Conservation (phyloP, 2,113 vertebrate genomes). For the Archocentrus centrarchus region DNA sequence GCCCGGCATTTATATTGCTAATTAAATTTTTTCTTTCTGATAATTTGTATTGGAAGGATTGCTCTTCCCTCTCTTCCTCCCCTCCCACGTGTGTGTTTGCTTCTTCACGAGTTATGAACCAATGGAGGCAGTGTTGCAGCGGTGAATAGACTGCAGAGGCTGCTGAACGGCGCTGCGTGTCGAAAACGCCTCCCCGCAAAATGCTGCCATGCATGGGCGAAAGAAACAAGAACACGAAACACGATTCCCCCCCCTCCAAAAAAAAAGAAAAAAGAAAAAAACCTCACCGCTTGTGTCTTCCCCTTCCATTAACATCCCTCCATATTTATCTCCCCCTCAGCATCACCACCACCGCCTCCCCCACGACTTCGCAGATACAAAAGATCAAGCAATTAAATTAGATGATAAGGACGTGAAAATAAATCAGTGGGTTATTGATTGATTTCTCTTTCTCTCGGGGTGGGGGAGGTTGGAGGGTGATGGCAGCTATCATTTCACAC, state of each 20-base stretch:
- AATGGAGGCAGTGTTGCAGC: constrained; percentile 56
- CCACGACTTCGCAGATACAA: constrained; percentile 56
- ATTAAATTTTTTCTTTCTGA: constrained; percentile 91
- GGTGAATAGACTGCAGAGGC: constrained; percentile 41
- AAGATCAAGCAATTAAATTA: constrained; percentile 75
- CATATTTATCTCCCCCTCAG: constrained; percentile 50
- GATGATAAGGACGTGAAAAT: constrained; percentile 75
- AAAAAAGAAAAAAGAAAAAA: constrained; percentile 32
- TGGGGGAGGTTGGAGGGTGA: background rate
- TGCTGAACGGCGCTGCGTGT: constrained; percentile 31
- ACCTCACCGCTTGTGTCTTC: constrained; percentile 58
- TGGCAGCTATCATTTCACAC: constrained; percentile 64
- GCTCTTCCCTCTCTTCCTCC: constrained; percentile 29
- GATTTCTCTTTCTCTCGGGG: constrained; percentile 75
- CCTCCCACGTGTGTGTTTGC: constrained; percentile 39
- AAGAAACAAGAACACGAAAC: constrained; percentile 18
- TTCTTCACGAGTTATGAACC: constrained; percentile 11
- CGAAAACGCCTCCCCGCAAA: constrained; percentile 40
- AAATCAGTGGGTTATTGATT: constrained; percentile 77
- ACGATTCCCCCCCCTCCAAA: background rate
- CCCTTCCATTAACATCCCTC: constrained; percentile 44
- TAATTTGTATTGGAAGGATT: constrained; percentile 88
- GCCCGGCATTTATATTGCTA: constrained; percentile 99
- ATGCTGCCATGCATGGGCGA: constrained; percentile 22
- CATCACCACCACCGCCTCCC: constrained; percentile 25